These are phyloP conservation scores for Pissodes strobi DNA, from an alignment of 1,140 invertebrate genomes.

Conservation along the genomic window DNA sequence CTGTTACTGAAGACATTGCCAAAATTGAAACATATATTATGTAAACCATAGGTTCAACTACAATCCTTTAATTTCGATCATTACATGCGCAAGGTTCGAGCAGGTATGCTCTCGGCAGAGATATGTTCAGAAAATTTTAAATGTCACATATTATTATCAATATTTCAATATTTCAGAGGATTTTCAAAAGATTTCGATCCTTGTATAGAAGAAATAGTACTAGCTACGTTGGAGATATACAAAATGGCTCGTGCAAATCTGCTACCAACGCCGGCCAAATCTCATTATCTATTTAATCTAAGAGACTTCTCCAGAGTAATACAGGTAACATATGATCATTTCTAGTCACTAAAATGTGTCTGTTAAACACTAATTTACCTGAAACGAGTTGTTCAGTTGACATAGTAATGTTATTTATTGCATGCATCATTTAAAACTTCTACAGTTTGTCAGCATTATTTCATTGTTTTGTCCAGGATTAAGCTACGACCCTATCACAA, in stretches of 20 bases:
- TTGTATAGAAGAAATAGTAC: conserved; percentile 86
- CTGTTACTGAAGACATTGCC: too few species aligned
- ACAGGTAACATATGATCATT: conserved; percentile 66
- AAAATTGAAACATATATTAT: too few species aligned
- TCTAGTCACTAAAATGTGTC: background rate
- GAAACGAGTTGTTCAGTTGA: background rate
- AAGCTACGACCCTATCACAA: too few species aligned
- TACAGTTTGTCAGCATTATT: too few species aligned
- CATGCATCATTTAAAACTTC: background rate
- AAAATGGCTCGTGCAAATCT: conserved; percentile 81
- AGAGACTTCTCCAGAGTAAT: conserved; percentile 93
- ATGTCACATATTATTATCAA: background rate
- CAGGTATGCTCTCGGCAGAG: too few species aligned
- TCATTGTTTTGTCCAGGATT: too few species aligned
- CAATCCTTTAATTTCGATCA: too few species aligned
- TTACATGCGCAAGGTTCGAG: too few species aligned
- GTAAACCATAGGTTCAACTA: too few species aligned
- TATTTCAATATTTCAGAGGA: conserved; percentile 62
- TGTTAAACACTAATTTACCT: background rate
- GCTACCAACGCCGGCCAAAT: conserved; percentile 87
- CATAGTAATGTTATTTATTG: background rate
- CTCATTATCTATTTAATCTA: conserved; percentile 94
- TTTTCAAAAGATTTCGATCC: conserved; percentile 96
- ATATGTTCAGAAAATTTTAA: background rate
- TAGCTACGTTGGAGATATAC: conserved; percentile 85